These are phyloP conservation scores for Lampris incognitus DNA, from an alignment of 2,113 vertebrate genomes.

Conservation along the genomic window DNA sequence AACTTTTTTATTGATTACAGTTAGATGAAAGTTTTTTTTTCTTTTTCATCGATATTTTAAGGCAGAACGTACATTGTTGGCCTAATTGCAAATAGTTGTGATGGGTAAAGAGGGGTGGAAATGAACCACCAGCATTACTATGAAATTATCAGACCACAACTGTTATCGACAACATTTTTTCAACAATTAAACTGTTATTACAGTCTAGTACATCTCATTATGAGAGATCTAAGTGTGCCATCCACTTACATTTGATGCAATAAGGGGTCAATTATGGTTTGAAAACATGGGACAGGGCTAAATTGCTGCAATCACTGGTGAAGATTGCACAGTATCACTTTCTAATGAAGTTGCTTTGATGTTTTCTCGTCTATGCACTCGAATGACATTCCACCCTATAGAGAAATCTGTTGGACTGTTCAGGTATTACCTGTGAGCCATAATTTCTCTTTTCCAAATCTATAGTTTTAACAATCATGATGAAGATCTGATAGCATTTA, in stretches of 20 bases:
- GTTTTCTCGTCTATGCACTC: neutral
- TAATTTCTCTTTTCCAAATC: no score
- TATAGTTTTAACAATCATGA: no score
- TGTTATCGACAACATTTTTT: neutral
- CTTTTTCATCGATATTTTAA: neutral
- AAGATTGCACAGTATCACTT: neutral
- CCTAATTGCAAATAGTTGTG: neutral
- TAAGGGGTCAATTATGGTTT: conserved; percentile 9
- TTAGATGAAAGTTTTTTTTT: neutral
- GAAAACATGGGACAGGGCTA: neutral
- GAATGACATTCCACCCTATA: neutral
- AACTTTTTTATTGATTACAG: neutral
- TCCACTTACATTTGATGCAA: neutral
- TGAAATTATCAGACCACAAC: conserved; percentile 6
- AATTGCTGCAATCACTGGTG: conserved; percentile 4
- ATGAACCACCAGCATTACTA: neutral
- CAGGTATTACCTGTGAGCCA: no score
- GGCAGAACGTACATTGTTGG: neutral
- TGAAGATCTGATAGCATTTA: no score
- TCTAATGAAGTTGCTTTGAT: neutral
- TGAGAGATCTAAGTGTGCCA: neutral
- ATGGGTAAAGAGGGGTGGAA: neutral
- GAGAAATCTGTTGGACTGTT: no score
- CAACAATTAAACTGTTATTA: neutral
- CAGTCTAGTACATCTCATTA: neutral